These are phyloP conservation scores for Trichosurus vulpecula DNA, from an alignment of 2,797 vertebrate genomes.

Conservation along the genomic window DNA sequence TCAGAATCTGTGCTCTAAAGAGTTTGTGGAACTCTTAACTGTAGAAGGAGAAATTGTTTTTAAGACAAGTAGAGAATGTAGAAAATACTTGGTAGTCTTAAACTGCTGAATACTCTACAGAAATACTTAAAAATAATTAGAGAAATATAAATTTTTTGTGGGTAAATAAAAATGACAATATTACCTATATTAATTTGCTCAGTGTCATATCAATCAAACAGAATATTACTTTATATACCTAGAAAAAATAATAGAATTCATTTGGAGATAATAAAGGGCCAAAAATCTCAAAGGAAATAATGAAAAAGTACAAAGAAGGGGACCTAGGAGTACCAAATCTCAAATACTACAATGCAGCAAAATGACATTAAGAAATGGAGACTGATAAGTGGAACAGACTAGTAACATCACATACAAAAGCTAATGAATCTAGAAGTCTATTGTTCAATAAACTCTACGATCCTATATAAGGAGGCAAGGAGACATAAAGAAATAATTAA, in stretches of 20 bases:
- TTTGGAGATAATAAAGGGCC: neutral
- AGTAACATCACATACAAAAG: neutral
- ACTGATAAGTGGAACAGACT: neutral
- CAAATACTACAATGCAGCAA: neutral
- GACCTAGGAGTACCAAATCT: neutral
- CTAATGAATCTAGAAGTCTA: neutral
- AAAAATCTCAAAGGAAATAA: neutral
- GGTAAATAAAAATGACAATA: neutral
- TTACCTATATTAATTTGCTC: neutral
- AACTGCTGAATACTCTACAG: neutral
- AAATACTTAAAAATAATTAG: neutral
- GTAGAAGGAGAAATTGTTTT: neutral
- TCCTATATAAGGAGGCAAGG: neutral
- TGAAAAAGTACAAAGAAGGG: neutral
- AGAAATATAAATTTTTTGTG: neutral
- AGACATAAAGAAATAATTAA: neutral
- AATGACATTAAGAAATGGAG: neutral
- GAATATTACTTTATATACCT: neutral
- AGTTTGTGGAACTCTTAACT: neutral
- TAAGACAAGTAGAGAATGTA: neutral
- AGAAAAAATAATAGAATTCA: neutral
- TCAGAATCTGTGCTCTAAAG: neutral
- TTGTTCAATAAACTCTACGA: neutral
- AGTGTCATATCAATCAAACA: neutral
- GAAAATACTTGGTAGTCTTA: neutral